Percentiles rank a stretch among this genome's conserved stretches.
These are phyloP conservation scores for Sebastes diploproa DNA, from an alignment of 2,797 vertebrate species.

Conservation along the genomic window DNA sequence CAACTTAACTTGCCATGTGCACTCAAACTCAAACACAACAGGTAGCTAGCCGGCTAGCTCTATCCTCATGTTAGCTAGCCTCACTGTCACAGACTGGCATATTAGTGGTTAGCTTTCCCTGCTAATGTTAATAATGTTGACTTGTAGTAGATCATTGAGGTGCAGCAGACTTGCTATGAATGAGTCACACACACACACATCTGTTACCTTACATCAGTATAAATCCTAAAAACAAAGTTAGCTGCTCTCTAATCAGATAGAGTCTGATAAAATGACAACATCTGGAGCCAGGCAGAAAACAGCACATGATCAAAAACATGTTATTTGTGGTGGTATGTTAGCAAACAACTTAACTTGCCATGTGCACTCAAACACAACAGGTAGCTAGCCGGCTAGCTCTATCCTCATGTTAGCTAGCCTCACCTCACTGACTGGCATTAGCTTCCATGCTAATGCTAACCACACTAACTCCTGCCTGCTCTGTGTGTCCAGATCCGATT, in stretches of 20 bases:
- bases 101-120: conserved; percentile 19
- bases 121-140: conserved; percentile 55
- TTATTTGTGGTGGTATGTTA: no score
- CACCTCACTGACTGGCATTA: conserved; percentile 31
- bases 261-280: background rate
- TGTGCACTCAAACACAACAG: conserved; percentile 63
- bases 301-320: no score
- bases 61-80: conserved; percentile 29
- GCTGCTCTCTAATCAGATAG: background rate
- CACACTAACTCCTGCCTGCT: conserved; percentile 12
- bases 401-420: conserved; percentile 28
- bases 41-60: conserved; percentile 62
- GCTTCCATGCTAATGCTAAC: conserved; percentile 52
- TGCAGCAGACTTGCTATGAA: background rate
- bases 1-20: background rate
- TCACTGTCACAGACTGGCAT: background rate
- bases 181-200: background rate
- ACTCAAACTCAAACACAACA: conserved; percentile 60
- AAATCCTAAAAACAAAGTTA: conserved; percentile 12
- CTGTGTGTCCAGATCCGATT: no score
- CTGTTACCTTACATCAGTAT: background rate
- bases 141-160: background rate
- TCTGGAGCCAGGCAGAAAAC: no score
- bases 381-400: conserved; percentile 59
- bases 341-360: background rate